Evolutionary conservation across 2,797 vertebrate species (phyloP).

Genomic region (Chaetophractus vellerosus): DNA sequence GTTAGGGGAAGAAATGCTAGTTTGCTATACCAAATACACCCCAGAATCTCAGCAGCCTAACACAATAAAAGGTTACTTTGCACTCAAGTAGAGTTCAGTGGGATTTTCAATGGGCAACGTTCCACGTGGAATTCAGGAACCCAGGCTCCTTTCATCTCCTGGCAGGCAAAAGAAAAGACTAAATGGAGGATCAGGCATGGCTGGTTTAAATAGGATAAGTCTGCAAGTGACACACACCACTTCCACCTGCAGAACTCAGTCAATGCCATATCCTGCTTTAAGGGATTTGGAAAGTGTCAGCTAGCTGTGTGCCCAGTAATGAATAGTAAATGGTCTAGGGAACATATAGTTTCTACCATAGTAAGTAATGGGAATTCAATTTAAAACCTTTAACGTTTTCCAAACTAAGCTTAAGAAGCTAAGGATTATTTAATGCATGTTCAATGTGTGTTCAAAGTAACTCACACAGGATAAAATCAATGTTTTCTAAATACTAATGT

Average conservation of each 20-base stretch:
- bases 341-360: neutral
- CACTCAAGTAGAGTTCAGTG: neutral
- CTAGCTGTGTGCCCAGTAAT: neutral
- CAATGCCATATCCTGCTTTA: neutral
- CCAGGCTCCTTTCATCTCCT: neutral
- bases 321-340: neutral
- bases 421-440: neutral
- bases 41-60: neutral
- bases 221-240: neutral
- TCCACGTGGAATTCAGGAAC: neutral
- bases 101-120: neutral
- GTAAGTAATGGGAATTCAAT: neutral
- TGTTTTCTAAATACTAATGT: neutral
- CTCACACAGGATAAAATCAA: conserved; percentile 1
- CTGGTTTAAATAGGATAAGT: neutral
- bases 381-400: conserved; percentile 26
- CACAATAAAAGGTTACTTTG: neutral
- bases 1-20: neutral
- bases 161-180: neutral
- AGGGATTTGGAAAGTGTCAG: neutral
- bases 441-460: conserved; percentile 5
- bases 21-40: neutral
- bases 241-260: neutral
- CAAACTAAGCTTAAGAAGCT: conserved; percentile 17
- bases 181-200: neutral